These are phyloP conservation scores for Diabrotica undecimpunctata DNA, from an alignment of 1,140 invertebrate genomes.

Conservation along the genomic window DNA sequence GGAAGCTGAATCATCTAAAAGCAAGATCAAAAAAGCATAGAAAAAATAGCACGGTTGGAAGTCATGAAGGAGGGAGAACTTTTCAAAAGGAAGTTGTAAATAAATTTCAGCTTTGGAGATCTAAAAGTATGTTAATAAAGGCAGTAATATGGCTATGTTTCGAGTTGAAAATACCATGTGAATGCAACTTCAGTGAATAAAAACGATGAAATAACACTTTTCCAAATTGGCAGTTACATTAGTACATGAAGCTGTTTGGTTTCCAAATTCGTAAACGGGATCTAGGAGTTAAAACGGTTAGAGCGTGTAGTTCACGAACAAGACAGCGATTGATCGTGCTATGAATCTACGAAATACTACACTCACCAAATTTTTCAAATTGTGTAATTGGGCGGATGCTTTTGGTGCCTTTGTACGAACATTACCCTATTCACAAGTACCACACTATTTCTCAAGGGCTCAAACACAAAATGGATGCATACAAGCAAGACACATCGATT, in stretches of 20 bases:
- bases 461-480: slow-evolving; percentile 16
- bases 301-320: slow-evolving; percentile 35
- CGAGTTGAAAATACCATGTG: slow-evolving; percentile 24
- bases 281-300: slow-evolving; percentile 42
- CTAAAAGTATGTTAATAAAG: slow-evolving; percentile 37
- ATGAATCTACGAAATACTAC: slow-evolving; percentile 33
- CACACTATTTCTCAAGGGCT: slow-evolving; percentile 45
- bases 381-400: slow-evolving; percentile 18
- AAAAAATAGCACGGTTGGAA: no score
- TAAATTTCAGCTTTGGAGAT: no score
- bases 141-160: slow-evolving; percentile 35
- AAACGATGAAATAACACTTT: slow-evolving; percentile 35
- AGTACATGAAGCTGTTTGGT: slow-evolving; percentile 46
- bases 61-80: no score
- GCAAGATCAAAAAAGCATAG: no score
- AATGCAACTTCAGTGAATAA: slow-evolving; percentile 25
- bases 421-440: slow-evolving; percentile 46
- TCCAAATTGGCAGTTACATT: slow-evolving; percentile 37
- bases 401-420: slow-evolving; percentile 40
- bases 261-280: slow-evolving; percentile 44
- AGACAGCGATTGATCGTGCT: slow-evolving; percentile 25
- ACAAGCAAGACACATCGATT: slow-evolving; percentile 18
- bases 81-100: no score
- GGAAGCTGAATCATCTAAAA: no score
- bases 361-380: slow-evolving; percentile 35